These are phyloP conservation scores for Coelopa pilipes DNA, from an alignment of 2,888 invertebrate species.

Conservation along the genomic window DNA sequence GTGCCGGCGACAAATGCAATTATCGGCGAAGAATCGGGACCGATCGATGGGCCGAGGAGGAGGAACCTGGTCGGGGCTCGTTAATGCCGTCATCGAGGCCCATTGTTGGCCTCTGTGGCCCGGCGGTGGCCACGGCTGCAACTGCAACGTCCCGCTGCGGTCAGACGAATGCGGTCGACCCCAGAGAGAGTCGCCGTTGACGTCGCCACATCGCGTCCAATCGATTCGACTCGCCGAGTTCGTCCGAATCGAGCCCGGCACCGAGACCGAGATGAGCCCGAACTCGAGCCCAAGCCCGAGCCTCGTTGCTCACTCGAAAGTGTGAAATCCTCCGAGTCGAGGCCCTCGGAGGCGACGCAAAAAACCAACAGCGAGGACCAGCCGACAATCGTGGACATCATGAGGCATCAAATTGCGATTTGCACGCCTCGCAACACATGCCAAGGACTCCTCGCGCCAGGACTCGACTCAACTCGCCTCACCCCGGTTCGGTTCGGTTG, in stretches of 20 bases:
- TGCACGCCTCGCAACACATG: constrained; percentile 47
- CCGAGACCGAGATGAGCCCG: too few relatives aligned
- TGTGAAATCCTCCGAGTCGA: constrained; percentile 18
- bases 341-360: background rate
- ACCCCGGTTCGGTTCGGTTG: too few relatives aligned
- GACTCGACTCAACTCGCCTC: constrained; percentile 16
- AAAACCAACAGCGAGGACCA: background rate
- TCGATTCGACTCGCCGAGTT: constrained; percentile 38
- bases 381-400: constrained; percentile 34
- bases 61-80: constrained; percentile 18
- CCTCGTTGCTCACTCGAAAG: constrained; percentile 1
- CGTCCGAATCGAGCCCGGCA: background rate
- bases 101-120: constrained; percentile 6
- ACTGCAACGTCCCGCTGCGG: constrained; percentile 36
- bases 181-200: constrained; percentile 38
- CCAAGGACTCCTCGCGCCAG: constrained; percentile 35
- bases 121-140: constrained; percentile 13
- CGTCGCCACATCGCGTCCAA: constrained; percentile 43
- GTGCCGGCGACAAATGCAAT: constrained; percentile 19
- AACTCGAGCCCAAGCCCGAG: too few relatives aligned
- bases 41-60: too few relatives aligned
- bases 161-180: constrained; percentile 47
- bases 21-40: constrained; percentile 1
- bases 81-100: constrained; percentile 39
- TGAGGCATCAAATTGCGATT: constrained; percentile 46